Evolutionary conservation across 37 sponge, comb jelly and placozoan species (phyloP), one percentile per base, ranked within the genome.

Genomic region (Aphrocallistes beatrix): DNA sequence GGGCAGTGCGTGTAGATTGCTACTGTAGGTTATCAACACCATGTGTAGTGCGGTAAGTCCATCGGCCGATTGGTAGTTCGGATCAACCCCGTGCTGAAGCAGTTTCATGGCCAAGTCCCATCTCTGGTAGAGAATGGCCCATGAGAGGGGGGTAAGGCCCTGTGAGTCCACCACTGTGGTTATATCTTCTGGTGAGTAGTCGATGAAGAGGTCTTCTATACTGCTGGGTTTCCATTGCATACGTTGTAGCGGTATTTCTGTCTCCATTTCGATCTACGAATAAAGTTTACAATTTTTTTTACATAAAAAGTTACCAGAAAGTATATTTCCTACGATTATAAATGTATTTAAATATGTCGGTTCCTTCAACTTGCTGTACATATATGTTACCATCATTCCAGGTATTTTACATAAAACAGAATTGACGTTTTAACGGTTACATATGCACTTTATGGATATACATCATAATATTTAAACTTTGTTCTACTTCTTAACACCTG

Each of bases 61-160:
- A 60, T 60, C 21, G 34, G 17, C 21, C 1, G 32, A 60, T 32
- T 1, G 34, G 8, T 25, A 21, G 75, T 60, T 60, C 10, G 75
- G 75, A 28, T 60, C 75, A 19, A 60, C n/a, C 10, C 75, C 75
- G 21, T 60, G 8, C 3, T 60, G 1, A 19, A 60, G 75, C 21
- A 60, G n/a, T 13, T 60, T 60, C n/a, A 25, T 6, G 8, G 75
- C 75, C n/a, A 60, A 28, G n/a, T 60, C 75, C 75, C 75, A 60
- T 60, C 75, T 60, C 75, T 60, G 75, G 75, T 60, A 60, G 8
- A 60, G 75, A 60, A 60, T 60, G 10, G 75, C 21, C 75, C 75
- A 60, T 21, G 75, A 21, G 8, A 60, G 21, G 1, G 21, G 28
- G 10, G 75, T 60, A 19, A 60, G 75, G n/a, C 75, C 75, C n/a